A percentile compares a stretch with the other conserved stretches of the same genome.
These are phyloP conservation scores for Centrocercus urophasianus DNA, from an alignment of 2,113 vertebrate genomes.

Conservation along the genomic window DNA sequence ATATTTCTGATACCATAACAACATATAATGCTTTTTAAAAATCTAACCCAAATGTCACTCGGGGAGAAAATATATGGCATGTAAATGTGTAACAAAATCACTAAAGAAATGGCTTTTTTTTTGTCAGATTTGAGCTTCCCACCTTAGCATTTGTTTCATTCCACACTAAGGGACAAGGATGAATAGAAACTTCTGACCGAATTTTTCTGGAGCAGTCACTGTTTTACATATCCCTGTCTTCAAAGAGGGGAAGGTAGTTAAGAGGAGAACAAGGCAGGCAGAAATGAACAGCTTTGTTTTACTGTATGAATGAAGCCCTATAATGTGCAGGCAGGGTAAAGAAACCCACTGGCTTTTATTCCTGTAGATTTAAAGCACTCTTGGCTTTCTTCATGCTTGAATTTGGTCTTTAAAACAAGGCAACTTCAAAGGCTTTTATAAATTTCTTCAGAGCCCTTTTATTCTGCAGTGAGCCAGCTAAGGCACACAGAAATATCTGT, in stretches of 20 bases:
- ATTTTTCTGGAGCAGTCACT: slow-evolving; percentile 22
- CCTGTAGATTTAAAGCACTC: not conserved
- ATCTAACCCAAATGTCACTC: not conserved
- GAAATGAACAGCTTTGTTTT: slow-evolving; percentile 29
- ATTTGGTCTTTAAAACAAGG: not conserved
- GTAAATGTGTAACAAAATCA: not conserved
- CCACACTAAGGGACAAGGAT: slow-evolving; percentile 8
- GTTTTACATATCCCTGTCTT: slow-evolving; percentile 14
- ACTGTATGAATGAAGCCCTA: not conserved
- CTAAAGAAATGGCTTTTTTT: not conserved
- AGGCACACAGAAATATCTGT: not conserved
- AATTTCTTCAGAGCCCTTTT: not conserved
- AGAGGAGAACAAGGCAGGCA: not conserved
- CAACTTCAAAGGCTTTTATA: not conserved
- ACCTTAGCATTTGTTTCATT: slow-evolving; percentile 22
- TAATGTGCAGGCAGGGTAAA: not conserved
- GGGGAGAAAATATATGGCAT: not conserved
- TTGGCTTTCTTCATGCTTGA: not conserved
- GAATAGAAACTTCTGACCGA: slow-evolving; percentile 33
- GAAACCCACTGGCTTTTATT: not conserved
- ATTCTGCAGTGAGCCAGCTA: not conserved
- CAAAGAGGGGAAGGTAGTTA: not conserved
- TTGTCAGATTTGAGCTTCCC: not conserved
- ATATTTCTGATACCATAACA: not conserved
- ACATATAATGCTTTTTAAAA: not conserved